These are phyloP conservation scores for Brachionus koreanus DNA, from an alignment of 1,140 invertebrate species.

Conservation along the genomic window DNA sequence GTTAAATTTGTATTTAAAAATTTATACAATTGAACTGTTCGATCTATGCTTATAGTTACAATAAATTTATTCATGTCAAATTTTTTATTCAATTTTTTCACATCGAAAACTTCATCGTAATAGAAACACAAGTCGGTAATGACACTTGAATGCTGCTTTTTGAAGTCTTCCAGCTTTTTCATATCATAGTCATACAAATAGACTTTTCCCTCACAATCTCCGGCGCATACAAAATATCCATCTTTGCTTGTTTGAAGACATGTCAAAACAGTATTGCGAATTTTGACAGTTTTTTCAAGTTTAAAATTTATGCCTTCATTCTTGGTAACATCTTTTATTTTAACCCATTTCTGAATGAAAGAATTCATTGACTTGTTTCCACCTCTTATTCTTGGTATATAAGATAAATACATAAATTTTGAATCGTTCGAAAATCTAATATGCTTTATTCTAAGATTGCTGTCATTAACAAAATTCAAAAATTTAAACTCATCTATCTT, in stretches of 20 bases:
- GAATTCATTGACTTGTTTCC: neutral
- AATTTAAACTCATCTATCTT: constrained; percentile 14
- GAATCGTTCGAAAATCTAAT: neutral
- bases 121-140: constrained; percentile 21
- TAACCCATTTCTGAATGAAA: constrained; percentile 8
- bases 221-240: neutral
- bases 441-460: neutral
- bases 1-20: constrained; percentile 39
- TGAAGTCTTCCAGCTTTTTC: neutral
- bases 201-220: constrained; percentile 31
- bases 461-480: neutral
- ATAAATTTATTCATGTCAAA: constrained; percentile 35
- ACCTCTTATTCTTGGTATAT: neutral
- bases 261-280: constrained; percentile 6
- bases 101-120: constrained; percentile 22
- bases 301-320: neutral
- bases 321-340: neutral
- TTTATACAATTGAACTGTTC: constrained; percentile 39
- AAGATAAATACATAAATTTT: constrained; percentile 16
- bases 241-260: constrained; percentile 28
- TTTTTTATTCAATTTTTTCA: constrained; percentile 11
- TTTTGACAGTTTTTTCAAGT: neutral
- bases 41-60: constrained; percentile 27
- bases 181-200: constrained; percentile 18
- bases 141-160: constrained; percentile 37